Evolutionary conservation across 2,888 invertebrate genomes (phyloP).

Genomic region (Elmis aenea): DNA sequence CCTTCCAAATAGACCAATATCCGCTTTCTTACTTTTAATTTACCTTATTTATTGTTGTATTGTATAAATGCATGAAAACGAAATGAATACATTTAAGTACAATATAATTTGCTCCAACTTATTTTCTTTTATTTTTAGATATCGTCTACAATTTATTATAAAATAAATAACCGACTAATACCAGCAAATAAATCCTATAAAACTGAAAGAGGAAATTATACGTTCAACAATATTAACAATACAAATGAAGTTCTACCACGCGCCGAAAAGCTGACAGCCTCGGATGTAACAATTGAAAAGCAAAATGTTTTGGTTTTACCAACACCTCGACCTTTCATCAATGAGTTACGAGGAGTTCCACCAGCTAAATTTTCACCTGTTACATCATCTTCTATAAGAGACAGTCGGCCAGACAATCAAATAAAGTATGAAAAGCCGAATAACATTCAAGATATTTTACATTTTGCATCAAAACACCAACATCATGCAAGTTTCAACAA

Average conservation of each 20-base stretch:
- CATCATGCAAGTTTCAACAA: constrained; percentile 8
- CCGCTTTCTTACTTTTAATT: constrained; percentile 6
- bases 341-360: constrained; percentile 29
- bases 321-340: constrained; percentile 34
- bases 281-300: constrained; percentile 9
- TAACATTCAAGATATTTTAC: constrained; percentile 40
- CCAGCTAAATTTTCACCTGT: constrained; percentile 32
- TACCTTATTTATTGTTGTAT: constrained; percentile 5
- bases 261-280: constrained; percentile 7
- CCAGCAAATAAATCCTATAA: constrained; percentile 1
- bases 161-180: constrained; percentile 3
- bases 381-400: too few relatives aligned
- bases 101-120: neutral
- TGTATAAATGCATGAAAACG: neutral
- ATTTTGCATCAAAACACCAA: constrained; percentile 22
- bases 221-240: too few relatives aligned
- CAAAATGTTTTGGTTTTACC: constrained; percentile 9
- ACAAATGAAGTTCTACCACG: neutral
- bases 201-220: too few relatives aligned
- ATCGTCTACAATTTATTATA: constrained; percentile 8
- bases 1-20: too few relatives aligned
- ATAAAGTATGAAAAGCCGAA: constrained; percentile 27
- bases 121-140: constrained; percentile 8
- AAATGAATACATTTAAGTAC: neutral
- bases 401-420: constrained; percentile 23